These are phyloP conservation scores for Drosophila mercatorum DNA, from an alignment of 2,888 invertebrate genomes.

Conservation along the genomic window DNA sequence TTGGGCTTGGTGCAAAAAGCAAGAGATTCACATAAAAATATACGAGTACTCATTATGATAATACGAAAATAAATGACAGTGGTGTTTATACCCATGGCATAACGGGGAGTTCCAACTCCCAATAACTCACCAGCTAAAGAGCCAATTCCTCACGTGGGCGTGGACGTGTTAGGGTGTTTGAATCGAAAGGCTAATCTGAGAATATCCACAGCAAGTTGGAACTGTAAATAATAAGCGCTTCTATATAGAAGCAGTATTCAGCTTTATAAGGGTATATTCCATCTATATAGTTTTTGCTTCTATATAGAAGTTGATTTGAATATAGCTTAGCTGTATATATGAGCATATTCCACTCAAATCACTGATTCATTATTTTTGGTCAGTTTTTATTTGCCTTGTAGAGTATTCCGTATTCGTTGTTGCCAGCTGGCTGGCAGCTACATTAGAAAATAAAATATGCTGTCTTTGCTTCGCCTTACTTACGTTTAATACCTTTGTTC, in stretches of 20 bases:
- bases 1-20: slow-evolving; percentile 63
- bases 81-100: slow-evolving; percentile 65
- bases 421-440: slow-evolving; percentile 1
- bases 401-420: slow-evolving; percentile 18
- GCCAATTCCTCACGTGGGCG: slow-evolving; percentile 7
- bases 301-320: neutral
- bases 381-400: neutral
- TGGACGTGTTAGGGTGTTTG: neutral
- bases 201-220: neutral
- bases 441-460: slow-evolving; percentile 76
- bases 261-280: neutral
- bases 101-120: slow-evolving; percentile 30
- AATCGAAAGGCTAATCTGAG: neutral
- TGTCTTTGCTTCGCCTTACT: slow-evolving; percentile 36
- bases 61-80: slow-evolving; percentile 82
- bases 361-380: neutral
- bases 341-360: neutral
- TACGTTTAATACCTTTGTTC: slow-evolving; percentile 57
- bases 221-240: neutral
- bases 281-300: neutral
- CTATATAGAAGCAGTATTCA: neutral
- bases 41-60: slow-evolving; percentile 82
- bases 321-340: neutral
- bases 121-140: slow-evolving; percentile 14
- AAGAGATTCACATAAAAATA: slow-evolving; percentile 80